These are phyloP conservation scores for Rhincodon typus DNA, from an alignment of 2,797 vertebrate species.

Conservation along the genomic window DNA sequence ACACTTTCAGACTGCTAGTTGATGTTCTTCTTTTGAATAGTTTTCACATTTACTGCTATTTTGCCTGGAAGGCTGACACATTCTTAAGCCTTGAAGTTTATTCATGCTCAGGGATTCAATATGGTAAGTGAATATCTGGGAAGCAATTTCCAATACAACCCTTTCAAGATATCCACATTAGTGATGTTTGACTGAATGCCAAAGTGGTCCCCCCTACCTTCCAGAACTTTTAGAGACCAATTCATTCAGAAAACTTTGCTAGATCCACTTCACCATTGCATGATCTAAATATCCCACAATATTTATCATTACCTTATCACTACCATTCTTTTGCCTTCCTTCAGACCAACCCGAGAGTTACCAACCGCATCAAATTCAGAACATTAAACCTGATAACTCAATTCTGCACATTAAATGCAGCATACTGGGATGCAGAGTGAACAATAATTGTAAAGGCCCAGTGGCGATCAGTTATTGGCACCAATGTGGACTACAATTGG, in stretches of 20 bases:
- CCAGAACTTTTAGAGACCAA: neutral
- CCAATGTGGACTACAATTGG: too few relatives aligned
- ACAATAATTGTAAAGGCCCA: too few relatives aligned
- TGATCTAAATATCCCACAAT: neutral
- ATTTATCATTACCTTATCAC: neutral
- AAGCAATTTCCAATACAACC: neutral
- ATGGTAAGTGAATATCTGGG: neutral
- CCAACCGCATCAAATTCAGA: too few relatives aligned
- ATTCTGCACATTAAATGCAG: too few relatives aligned
- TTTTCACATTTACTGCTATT: neutral
- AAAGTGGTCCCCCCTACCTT: too few relatives aligned
- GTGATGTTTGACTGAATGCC: neutral
- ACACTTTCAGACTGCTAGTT: neutral
- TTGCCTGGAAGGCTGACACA: neutral
- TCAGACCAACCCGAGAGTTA: neutral
- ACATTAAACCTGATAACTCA: too few relatives aligned
- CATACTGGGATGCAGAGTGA: too few relatives aligned
- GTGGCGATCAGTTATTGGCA: too few relatives aligned
- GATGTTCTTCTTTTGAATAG: neutral
- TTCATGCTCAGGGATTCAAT: neutral
- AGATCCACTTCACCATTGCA: neutral
- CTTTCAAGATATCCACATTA: neutral
- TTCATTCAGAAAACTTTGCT: neutral
- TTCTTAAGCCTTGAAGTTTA: neutral
- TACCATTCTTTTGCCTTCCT: neutral